Evolutionary conservation across 2,797 vertebrate genomes (phyloP).

Genomic region (Sebastes vulpes): DNA sequence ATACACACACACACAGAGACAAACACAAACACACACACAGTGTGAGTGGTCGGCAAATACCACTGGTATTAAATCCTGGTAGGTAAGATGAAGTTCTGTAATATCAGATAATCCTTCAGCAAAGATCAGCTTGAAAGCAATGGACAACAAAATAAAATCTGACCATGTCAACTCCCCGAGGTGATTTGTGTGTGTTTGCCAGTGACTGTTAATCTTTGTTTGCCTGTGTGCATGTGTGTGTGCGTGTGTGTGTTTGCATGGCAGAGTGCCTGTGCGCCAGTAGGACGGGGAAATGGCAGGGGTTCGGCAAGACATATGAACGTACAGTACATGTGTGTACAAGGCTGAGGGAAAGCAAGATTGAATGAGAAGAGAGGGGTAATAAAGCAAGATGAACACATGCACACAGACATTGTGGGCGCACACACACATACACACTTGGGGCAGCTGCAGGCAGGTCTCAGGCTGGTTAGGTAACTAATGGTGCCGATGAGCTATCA

Average conservation of each 20-base stretch:
- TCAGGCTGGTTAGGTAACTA: slow-evolving; percentile 83
- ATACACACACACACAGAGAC: neutral
- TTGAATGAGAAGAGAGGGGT: slow-evolving; percentile 56
- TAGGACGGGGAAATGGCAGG: slow-evolving; percentile 1
- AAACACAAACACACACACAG: neutral
- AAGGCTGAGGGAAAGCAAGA: slow-evolving; percentile 43
- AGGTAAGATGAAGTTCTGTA: slow-evolving; percentile 74
- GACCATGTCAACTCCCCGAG: slow-evolving; percentile 58
- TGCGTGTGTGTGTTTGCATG: slow-evolving; percentile 14
- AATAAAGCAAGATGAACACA: slow-evolving; percentile 63
- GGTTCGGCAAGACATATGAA: slow-evolving; percentile 16
- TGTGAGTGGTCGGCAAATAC: slow-evolving; percentile 58
- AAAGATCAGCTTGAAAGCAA: slow-evolving; percentile 68
- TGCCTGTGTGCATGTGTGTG: neutral
- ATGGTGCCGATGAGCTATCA: slow-evolving; percentile 76
- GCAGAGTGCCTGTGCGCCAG: neutral
- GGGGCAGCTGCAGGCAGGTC: slow-evolving; percentile 65
- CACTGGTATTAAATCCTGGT: slow-evolving; percentile 56
- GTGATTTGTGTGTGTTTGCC: slow-evolving; percentile 52
- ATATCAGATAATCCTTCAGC: slow-evolving; percentile 76
- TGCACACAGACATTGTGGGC: neutral
- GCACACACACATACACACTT: slow-evolving; percentile 15
- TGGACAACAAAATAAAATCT: slow-evolving; percentile 63
- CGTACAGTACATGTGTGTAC: slow-evolving; percentile 16
- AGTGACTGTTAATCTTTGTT: slow-evolving; percentile 32